Evolutionary conservation across 2,888 invertebrate genomes (phyloP), one percentile per base, ranked within the genome.

Genomic region (Mythimna impura): DNA sequence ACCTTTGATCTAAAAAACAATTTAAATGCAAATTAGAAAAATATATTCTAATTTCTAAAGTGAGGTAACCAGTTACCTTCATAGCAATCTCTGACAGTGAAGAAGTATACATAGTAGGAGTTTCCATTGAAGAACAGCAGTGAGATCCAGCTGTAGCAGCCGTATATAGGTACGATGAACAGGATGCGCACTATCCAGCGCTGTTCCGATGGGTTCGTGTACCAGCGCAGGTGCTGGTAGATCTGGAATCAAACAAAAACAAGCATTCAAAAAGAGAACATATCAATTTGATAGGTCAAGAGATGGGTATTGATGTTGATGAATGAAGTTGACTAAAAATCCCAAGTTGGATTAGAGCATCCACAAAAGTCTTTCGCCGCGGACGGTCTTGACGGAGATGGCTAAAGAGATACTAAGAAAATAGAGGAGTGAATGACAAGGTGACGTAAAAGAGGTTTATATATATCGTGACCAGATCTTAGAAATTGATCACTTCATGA

Each of bases 91-190:
- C 99, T 97, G 88, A 99, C 98, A 70, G 99, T 99, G 96, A 99
- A 99, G 96, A 99, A 99, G 96, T 99, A 99, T 80, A 99, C 98
- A 93, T 99, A 99, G 92, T 99, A 99, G 91, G 99, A 99, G 95
- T 99, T 99, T 88, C 98, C 99, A 94, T 99, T 99, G 97, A 99
- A 99, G 97, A 99, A 99, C 88, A 99, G 96, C 89, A 99, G 97
- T 91, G 99, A 99, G 88, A 99, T 98, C 99, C 99, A 99, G 66
- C 99, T 99, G 96, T 99, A 99, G 90, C 99, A 98, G 43, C 99
- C 99, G 95, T 99, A 99, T 90, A 99, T 99, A 81, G 99, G 99
- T 79, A 99, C 99, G 93, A 99, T 99, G 96, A 99, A 99, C 86
- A 99, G 97, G 90, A 99, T 99, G 88, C 99, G 97, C 66, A 99